These are phyloP conservation scores for Colletes gigas DNA, from an alignment of 1,140 invertebrate genomes.

Conservation along the genomic window DNA sequence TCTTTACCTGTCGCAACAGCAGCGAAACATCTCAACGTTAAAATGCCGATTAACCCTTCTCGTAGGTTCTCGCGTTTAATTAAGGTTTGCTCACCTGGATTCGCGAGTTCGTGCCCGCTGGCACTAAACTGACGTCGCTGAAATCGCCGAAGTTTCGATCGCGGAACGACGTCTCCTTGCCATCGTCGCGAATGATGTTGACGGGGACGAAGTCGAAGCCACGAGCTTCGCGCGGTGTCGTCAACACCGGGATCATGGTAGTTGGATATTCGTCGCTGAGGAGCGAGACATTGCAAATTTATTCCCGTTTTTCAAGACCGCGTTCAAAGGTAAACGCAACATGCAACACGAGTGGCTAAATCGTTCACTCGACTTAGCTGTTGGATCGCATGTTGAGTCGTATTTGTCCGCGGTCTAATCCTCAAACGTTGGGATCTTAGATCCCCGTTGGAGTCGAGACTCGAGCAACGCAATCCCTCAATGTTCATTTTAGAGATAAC, in stretches of 20 bases:
- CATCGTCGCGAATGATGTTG: slow-evolving; percentile 77
- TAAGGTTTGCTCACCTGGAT: slow-evolving; percentile 70
- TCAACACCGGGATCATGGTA: slow-evolving; percentile 77
- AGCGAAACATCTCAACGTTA: neutral
- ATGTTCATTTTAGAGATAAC: no score
- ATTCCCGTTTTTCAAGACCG: no score
- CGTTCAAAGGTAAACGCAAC: no score
- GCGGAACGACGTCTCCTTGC: slow-evolving; percentile 69
- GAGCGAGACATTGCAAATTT: slow-evolving; percentile 11
- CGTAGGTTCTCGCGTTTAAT: no score
- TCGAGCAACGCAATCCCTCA: no score
- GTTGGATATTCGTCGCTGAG: slow-evolving; percentile 76
- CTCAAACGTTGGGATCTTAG: no score
- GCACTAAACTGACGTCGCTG: slow-evolving; percentile 77
- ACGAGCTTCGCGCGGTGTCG: slow-evolving; percentile 72
- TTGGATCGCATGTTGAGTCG: no score
- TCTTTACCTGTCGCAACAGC: slow-evolving; percentile 86
- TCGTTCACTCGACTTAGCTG: no score
- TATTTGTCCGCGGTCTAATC: no score
- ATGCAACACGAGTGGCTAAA: no score
- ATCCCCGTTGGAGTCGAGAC: no score
- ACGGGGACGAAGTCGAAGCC: slow-evolving; percentile 78
- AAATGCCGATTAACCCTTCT: no score
- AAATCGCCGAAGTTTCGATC: slow-evolving; percentile 76
- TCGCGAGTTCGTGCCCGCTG: slow-evolving; percentile 77